Base-by-base conservation (phyloP, 2,888 invertebrate species). In the Argyresthia goedartella region DNA sequence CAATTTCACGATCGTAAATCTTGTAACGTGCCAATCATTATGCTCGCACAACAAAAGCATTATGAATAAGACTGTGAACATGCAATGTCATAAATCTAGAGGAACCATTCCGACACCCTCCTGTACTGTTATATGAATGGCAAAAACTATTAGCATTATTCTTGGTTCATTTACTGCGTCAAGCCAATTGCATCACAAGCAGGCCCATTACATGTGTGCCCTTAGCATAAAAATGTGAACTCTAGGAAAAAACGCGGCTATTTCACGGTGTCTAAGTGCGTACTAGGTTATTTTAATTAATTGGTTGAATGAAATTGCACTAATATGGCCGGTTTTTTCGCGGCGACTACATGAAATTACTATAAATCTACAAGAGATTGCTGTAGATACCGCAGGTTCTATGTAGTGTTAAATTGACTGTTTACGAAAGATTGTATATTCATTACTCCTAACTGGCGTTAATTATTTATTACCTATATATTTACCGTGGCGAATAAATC, bases 251-350 rank as follows among this genome's bases (percentile, higher is more conserved):
- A 36, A 39, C 54, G 69, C 72, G 74, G 73, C 73, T 73, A 71
- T 78, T 78, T 74, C 73, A 79, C 75, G 80, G 78, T 76, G 73
- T 59, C 67, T 76, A 68, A 64, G 60, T 60, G 60, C 55, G 56
- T 55, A 52, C 52, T 25, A 54, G 55, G 56, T 53, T 56, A 42
- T 51, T 52, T 54, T 55, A 58, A 59, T 59, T 60, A 59, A 61
- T 60, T 60, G 55, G 45, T 51, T 54, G 45, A 53, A 47, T 54
- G 55, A 52, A 51, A 53, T 54, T 53, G 54, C 54, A 54, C 52
- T 42, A 53, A 25, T 25, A 25, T 25, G 25, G 25, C 25, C 25
- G 25, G 44, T 49, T 35, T 16, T 48, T 55, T 51, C 49, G 41
- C 52, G 44, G 42, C 49, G 43, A 51, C 33, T 35, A 50, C 53